These are phyloP conservation scores for Hyperoplus lanceolatus DNA, from an alignment of 2,797 vertebrate species.

Conservation along the genomic window DNA sequence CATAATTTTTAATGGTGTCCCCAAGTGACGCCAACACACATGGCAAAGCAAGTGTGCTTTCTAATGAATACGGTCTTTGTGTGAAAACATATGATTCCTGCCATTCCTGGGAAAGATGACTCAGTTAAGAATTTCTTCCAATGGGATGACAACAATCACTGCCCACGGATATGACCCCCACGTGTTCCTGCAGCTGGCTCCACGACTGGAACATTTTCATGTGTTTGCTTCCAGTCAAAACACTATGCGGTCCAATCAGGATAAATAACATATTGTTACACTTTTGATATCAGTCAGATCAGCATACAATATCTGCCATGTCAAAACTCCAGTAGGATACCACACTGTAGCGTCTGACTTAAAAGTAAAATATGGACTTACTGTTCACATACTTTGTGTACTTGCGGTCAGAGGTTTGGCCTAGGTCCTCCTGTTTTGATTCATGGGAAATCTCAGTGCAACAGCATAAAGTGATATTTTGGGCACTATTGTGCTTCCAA, in stretches of 20 bases:
- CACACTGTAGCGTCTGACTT: too few relatives aligned
- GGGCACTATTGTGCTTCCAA: neutral
- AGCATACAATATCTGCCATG: neutral
- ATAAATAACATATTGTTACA: neutral
- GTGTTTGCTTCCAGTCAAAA: slow-evolving; percentile 20
- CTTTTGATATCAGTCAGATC: neutral
- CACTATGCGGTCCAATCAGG: neutral
- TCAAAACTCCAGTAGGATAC: neutral
- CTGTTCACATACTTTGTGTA: neutral
- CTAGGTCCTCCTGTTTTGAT: neutral
- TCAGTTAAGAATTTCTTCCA: slow-evolving; percentile 40
- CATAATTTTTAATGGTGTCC: neutral
- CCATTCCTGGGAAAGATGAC: slow-evolving; percentile 46
- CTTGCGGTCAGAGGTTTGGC: neutral
- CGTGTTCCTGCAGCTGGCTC: slow-evolving; percentile 46
- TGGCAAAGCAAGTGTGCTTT: neutral
- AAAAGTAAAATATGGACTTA: neutral
- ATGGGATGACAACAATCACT: slow-evolving; percentile 29
- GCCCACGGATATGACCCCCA: slow-evolving; percentile 30
- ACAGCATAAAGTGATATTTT: neutral
- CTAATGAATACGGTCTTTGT: slow-evolving; percentile 57
- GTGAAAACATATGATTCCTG: slow-evolving; percentile 51
- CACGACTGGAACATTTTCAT: slow-evolving; percentile 9
- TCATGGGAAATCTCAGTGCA: neutral
- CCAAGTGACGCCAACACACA: slow-evolving; percentile 1